These are phyloP conservation scores for Acrocephalus kingi DNA, from an alignment of 2,113 vertebrate species.

Conservation along the genomic window DNA sequence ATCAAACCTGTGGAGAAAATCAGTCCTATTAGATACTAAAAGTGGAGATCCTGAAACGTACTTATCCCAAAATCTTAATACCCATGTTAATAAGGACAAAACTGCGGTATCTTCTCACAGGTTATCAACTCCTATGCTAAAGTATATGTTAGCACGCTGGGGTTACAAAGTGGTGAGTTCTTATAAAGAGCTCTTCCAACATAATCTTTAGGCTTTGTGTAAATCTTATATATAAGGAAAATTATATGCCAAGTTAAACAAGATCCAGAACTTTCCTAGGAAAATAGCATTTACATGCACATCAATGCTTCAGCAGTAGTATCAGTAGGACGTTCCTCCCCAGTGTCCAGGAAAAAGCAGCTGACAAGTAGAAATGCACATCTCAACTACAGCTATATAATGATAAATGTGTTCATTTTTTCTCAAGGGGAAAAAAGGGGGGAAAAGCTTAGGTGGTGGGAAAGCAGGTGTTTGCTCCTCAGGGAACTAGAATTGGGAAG, in stretches of 20 bases:
- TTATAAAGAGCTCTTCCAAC: background rate
- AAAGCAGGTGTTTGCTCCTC: background rate
- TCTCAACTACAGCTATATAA: background rate
- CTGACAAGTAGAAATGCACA: background rate
- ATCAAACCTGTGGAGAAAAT: background rate
- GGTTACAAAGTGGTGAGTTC: background rate
- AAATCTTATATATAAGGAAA: background rate
- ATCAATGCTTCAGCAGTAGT: background rate
- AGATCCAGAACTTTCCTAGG: background rate
- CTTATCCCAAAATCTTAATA: background rate
- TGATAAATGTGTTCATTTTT: background rate
- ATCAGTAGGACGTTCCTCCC: background rate
- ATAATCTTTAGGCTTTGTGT: background rate
- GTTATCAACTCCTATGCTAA: background rate
- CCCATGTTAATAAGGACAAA: background rate
- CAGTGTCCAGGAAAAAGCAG: background rate
- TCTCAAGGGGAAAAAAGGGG: fast-evolving
- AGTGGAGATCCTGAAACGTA: background rate
- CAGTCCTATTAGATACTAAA: background rate
- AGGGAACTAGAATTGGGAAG: background rate
- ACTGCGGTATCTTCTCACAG: background rate
- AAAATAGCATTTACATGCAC: background rate
- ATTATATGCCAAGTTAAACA: background rate
- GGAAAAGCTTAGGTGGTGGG: background rate
- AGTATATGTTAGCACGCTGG: background rate